Evolutionary conservation across 92 coral and sea anemone genomes (phyloP), one percentile per base, ranked within the genome.

Genomic region (Palythoa caribaeorum): DNA sequence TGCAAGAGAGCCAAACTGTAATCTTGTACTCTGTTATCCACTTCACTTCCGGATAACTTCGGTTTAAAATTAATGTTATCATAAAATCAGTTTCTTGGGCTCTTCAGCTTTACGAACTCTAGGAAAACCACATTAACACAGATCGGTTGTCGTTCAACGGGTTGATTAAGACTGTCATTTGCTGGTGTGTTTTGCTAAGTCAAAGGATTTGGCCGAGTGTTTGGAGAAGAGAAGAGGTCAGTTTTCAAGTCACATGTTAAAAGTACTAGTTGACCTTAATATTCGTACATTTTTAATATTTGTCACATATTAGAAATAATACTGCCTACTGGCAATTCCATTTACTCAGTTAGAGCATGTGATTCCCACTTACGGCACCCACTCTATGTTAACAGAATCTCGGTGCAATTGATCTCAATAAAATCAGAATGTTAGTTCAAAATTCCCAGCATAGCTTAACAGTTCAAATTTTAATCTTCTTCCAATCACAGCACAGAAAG

Each of bases 401-500:
- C 70, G 9, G 35, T 10, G 35, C 70, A 63, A 63, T 63, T 63
- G 1, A 59, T 59, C 65, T 59, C 65, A 55, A 15, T 55, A 55
- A 55, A 55, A 55, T 13, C 65, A 63, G 70, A 63, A 63, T n/a
- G 28, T 63, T 63, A 17, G 28, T 17, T 17, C 70, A 63, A 63
- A 63, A 63, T 63, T 63, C 70, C 70, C 70, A 63, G 70, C 70
- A 63, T 63, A 17, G 9, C 70, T 63, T 63, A 63, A 63, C 70
- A 63, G 70, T 63, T 63, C 70, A 21, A 63, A 17, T 63, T 21
- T 63, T n/a, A 63, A 17, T 63, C 21, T 9, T 63, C 70, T 17
- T 21, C 70, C 70, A 63, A 63, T 63, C 70, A 63, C 70, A n/a
- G 20, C 10, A 35, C 70, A 63, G 70, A 63, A n/a, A 5, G 19